Base-by-base conservation (phyloP, 2,113 vertebrate genomes). In the Cisticola juncidis region DNA sequence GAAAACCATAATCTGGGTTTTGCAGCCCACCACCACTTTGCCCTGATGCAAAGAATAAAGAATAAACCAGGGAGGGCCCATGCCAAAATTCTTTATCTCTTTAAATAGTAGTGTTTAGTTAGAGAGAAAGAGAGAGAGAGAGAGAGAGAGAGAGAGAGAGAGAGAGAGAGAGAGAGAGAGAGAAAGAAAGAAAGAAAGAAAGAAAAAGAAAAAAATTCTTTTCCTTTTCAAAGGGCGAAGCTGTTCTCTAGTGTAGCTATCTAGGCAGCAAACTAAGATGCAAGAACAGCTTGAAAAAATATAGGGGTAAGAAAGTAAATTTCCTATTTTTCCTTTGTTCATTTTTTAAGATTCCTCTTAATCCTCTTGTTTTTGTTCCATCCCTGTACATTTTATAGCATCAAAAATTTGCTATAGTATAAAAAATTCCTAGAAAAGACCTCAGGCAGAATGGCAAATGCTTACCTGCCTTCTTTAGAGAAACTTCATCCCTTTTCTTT, bases 71-170 rank as follows among this genome's bases (percentile, higher is more conserved):
- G 47, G 40, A 68, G 11, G 10, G 5, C 6, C 6, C 18, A 20
- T 0, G 7, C 35, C 31, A 82, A 86, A 71, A 36, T 45, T 57
- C 31, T 87, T 47, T 7, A 10, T n/a, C 2, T 26, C 40, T 47
- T 25, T 56, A 19, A 66, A 18, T 7, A 56, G 11, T 36, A 54
- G n/a, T 47, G 38, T 9, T 50, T 28, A 11, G 38, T 38, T 6
- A 57, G 29, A 31, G 5, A 9, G 33, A 9, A 15, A 20, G 9
- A 9, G 6, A 11, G 3, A 2, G 6, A 11, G 4, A 9, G 19
- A 31, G 3, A 3, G 24, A 29, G 8, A 9, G 24, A 7, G 16
- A 7, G 9, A 18, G 14, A 54, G 20, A 6, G 22, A 24, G 18
- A 23, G 14, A 31, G 9, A 15, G 12, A 44, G 15, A 16, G 28